Base-by-base conservation (phyloP, 2,888 invertebrate species). In the Oscheius myriophilus region DNA sequence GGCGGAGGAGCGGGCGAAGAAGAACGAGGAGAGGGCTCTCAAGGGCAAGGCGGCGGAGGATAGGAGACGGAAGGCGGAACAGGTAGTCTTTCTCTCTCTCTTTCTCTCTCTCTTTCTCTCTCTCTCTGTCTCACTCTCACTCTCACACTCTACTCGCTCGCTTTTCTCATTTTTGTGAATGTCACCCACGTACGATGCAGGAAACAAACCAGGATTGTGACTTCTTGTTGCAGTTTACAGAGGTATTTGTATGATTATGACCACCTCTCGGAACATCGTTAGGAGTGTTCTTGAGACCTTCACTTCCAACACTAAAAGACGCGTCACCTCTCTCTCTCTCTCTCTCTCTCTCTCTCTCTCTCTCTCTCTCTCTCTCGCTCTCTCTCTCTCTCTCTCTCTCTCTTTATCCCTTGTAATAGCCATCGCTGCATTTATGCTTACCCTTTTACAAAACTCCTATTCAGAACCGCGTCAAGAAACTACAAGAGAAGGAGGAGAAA, bases 31-130 rank as follows among this genome's bases (percentile, higher is more conserved):
- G 86, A 95, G 96, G 86, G 93, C 94, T 18, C 95, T 95, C 0
- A 95, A 96, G 86, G 96, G 96, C 85, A 94, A 94, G 0, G 96
- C 96, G 0, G 96, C 94, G 0, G 95, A 95, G 84, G 93, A 94
- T 67, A 90, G 96, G 0, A 90, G 95, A 6, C 91, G 91, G 82
- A 92, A 92, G 2, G 87, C 96, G 49, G 94, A 96, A 59, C 58
- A 72, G 63, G 67, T 69, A 18, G n/a, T n/a, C 3, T 12, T 33
- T 41, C 39, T 42, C 14, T 12, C 33, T 9, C 41, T 49, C 25
- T 51, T 43, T 16, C 21, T 16, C 58, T 16, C 21, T 42, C 14
- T 9, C 21, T 23, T 14, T 25, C 54, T 59, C 23, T 39, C 2
- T 7, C 43, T n/a, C 43, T 23, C 23, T 42, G 45, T 21, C 2